Evolutionary conservation across 37 sponge, comb jelly and placozoan genomes (phyloP).

Genomic region (Cliona cf. orientalis): DNA sequence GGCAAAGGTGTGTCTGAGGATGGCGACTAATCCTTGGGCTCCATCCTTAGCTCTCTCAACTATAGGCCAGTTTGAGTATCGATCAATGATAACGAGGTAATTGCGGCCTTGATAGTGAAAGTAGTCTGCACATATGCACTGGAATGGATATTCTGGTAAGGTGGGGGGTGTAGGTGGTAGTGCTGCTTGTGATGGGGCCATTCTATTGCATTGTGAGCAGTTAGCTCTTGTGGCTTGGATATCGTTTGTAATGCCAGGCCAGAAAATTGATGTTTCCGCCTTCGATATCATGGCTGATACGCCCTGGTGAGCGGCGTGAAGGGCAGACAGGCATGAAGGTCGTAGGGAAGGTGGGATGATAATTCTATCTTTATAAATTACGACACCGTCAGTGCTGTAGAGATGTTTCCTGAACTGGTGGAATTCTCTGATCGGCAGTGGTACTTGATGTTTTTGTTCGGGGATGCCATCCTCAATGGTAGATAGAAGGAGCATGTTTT

Average conservation of each 20-base stretch:
- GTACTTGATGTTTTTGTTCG: slow-evolving; percentile 16
- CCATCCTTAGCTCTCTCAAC: slow-evolving; percentile 39
- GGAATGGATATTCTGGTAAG: slow-evolving; percentile 33
- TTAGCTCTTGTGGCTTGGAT: slow-evolving; percentile 49
- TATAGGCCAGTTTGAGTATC: slow-evolving; percentile 51
- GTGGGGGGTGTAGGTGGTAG: slow-evolving; percentile 35
- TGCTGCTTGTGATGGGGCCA: slow-evolving; percentile 46
- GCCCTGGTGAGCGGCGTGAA: slow-evolving; percentile 41
- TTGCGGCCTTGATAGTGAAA: slow-evolving; percentile 39
- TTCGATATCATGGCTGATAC: slow-evolving; percentile 43
- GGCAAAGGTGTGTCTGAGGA: slow-evolving; percentile 39
- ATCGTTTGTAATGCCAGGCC: slow-evolving; percentile 48
- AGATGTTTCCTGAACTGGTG: slow-evolving; percentile 45
- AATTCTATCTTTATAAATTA: slow-evolving; percentile 43
- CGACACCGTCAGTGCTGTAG: slow-evolving; percentile 43
- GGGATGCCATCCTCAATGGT: slow-evolving; percentile 49
- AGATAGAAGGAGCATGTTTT: slow-evolving; percentile 32
- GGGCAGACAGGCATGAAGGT: slow-evolving; percentile 11
- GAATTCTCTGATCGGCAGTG: slow-evolving; percentile 25
- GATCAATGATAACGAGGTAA: slow-evolving; percentile 40
- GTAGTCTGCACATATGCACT: slow-evolving; percentile 52
- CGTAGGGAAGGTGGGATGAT: slow-evolving; percentile 48
- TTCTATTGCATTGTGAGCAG: slow-evolving; percentile 34
- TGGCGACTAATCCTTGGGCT: slow-evolving; percentile 24
- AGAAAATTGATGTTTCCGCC: slow-evolving; percentile 42